Base-by-base conservation (phyloP, 2,888 invertebrate species). In the Dastarcus helophoroides region DNA sequence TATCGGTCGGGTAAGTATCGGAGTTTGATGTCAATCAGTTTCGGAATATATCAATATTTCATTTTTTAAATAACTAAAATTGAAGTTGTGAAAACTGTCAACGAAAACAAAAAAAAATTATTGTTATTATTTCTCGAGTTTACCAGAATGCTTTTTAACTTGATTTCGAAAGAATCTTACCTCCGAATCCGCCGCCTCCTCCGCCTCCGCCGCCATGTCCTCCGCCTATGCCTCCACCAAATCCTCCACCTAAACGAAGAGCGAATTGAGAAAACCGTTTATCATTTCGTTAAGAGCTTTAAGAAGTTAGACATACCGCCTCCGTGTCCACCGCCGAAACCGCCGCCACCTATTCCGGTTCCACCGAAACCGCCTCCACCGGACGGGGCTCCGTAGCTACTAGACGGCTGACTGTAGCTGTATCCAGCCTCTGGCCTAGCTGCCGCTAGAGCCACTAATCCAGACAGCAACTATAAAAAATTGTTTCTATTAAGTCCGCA, bases 371-470 rank as follows among this genome's bases (percentile, higher is more conserved):
- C 58, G 30, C 58, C 62, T 40, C 59, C 58, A 14, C 58, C 56
- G 14, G 60, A 54, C 31, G 62, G 60, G 10, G 60, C 58, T 31
- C 60, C 59, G 37, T 60, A 62, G 10, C 57, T 55, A 33, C 53
- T 51, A 28, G 59, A 58, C 15, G 63, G 62, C 16, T 58, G 61
- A 37, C 57, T 57, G 63, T 74, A 73, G 56, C 69, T 70, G 61
- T 71, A 71, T 43, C 72, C 71, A 49, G 73, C 71, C 60, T 74
- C 73, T 53, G 73, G 73, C 40, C 71, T 63, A 31, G 73, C 73
- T 57, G 68, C 67, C 58, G 68, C 71, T 55, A 73, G 62, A 30
- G 71, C 71, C 63, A 71, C 69, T 44, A 73, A 44, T 29, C 58
- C 46, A 39, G 60, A 51, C 34, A 60, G 43, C 39, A 61, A 47